Conservation (phyloP, 1,140 invertebrate species). For the Drepana arcuata region DNA sequence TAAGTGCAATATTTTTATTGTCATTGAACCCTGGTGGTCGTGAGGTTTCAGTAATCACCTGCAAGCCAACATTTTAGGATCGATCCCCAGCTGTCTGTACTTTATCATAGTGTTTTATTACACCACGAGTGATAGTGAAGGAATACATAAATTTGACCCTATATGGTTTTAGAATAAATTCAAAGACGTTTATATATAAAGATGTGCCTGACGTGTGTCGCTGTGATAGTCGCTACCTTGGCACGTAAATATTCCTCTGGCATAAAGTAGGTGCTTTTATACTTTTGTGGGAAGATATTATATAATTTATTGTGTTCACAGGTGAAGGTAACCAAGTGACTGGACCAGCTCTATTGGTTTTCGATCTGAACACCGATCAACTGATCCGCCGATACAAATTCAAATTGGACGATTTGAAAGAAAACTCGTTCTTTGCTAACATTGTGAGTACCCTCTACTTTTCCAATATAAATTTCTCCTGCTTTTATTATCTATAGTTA, state of each 20-base stretch:
- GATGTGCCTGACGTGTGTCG: not conserved
- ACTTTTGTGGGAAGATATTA: not conserved
- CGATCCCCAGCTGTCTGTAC: too few species aligned
- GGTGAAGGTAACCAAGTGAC: slow-evolving; percentile 73
- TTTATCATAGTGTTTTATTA: too few species aligned
- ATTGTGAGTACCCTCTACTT: slow-evolving; percentile 72
- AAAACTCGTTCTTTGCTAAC: slow-evolving; percentile 82
- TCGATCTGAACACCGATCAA: slow-evolving; percentile 81
- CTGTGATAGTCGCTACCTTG: not conserved
- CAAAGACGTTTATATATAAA: not conserved
- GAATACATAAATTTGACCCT: too few species aligned
- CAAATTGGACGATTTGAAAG: slow-evolving; percentile 77
- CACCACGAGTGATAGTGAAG: too few species aligned
- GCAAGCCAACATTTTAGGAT: too few species aligned
- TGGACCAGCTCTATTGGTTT: slow-evolving; percentile 78
- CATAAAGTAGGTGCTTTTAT: not conserved
- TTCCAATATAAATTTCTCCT: too few species aligned
- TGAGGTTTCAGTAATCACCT: too few species aligned
- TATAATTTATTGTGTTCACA: slow-evolving; percentile 18
- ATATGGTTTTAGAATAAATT: too few species aligned
- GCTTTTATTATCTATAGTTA: too few species aligned
- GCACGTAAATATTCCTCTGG: not conserved
- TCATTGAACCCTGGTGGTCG: too few species aligned
- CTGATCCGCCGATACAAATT: slow-evolving; percentile 77
- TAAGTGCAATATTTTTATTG: too few species aligned